These are phyloP conservation scores for Trichonephila clavipes DNA, from an alignment of 1,140 invertebrate species.

Conservation along the genomic window DNA sequence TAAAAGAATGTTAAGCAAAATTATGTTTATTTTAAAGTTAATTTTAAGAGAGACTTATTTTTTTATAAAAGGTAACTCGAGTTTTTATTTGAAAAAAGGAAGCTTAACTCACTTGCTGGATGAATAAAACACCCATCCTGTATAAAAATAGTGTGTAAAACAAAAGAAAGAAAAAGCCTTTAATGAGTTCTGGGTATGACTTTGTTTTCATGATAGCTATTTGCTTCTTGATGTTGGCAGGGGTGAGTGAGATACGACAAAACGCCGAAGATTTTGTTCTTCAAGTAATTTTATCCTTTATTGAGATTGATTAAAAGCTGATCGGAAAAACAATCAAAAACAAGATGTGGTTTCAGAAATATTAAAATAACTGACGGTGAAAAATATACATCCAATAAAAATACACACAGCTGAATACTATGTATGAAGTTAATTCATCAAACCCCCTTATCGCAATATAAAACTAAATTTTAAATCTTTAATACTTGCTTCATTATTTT, in stretches of 20 bases:
- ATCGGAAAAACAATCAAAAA: conserved; percentile 81
- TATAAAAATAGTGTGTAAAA: conserved; percentile 94
- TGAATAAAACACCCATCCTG: conserved; percentile 89
- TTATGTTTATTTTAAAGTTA: too few relatives aligned
- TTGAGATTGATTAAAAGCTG: conserved; percentile 90
- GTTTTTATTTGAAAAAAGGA: too few relatives aligned
- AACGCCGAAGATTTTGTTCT: conserved; percentile 88
- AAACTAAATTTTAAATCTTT: too few relatives aligned
- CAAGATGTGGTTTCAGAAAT: neutral
- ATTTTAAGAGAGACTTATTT: too few relatives aligned
- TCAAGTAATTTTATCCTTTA: conserved; percentile 88
- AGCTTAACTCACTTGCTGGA: conserved; percentile 85
- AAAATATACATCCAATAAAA: too few relatives aligned
- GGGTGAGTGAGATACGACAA: conserved; percentile 94
- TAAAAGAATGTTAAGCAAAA: too few relatives aligned
- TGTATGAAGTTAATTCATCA: too few relatives aligned
- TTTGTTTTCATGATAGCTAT: conserved; percentile 93
- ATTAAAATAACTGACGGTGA: neutral
- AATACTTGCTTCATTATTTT: too few relatives aligned
- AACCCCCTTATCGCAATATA: too few relatives aligned
- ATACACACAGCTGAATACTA: too few relatives aligned
- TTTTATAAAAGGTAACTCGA: too few relatives aligned
- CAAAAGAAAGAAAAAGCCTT: conserved; percentile 93
- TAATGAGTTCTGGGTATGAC: conserved; percentile 90
- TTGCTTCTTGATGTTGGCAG: conserved; percentile 93